These are phyloP conservation scores for Wasmannia auropunctata DNA, from an alignment of 1,140 invertebrate species.

Conservation along the genomic window DNA sequence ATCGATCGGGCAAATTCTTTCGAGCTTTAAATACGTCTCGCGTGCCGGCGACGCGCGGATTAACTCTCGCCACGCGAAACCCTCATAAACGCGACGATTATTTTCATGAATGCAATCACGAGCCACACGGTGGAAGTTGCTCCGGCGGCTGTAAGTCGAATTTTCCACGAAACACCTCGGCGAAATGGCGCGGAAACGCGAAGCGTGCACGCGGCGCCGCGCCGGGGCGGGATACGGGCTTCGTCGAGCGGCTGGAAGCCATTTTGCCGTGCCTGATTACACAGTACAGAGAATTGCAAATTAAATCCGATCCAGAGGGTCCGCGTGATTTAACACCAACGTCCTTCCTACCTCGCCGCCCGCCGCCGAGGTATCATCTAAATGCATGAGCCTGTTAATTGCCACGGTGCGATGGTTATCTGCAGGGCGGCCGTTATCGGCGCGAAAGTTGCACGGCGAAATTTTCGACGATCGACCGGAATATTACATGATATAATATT, in stretches of 20 bases:
- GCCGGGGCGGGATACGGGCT: not conserved
- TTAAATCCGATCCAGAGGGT: conserved; percentile 48
- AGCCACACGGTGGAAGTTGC: conserved; percentile 15
- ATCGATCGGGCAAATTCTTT: not conserved
- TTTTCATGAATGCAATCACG: conserved; percentile 25
- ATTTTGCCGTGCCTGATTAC: conserved; percentile 59
- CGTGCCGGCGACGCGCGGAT: not conserved
- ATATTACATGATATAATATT: too few relatives aligned
- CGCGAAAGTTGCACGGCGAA: not conserved
- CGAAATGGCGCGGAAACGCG: conserved; percentile 53
- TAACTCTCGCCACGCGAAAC: conserved; percentile 10
- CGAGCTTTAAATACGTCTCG: not conserved
- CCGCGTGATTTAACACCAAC: conserved; percentile 32
- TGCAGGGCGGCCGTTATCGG: not conserved
- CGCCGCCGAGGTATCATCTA: conserved; percentile 16
- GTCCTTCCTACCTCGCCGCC: not conserved
- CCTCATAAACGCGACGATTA: conserved; percentile 10
- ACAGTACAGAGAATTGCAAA: conserved; percentile 66
- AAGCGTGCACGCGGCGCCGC: too few relatives aligned
- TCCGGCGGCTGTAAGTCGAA: not conserved
- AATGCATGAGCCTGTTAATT: conserved; percentile 36
- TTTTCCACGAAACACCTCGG: not conserved
- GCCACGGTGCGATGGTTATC: not conserved
- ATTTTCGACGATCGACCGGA: not conserved
- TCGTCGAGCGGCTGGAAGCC: conserved; percentile 51